A percentile compares a stretch with the other conserved stretches of the same genome.
phyloP scores from a whole-genome alignment of 2,113 vertebrate species.

The Sula dactylatra region DNA sequence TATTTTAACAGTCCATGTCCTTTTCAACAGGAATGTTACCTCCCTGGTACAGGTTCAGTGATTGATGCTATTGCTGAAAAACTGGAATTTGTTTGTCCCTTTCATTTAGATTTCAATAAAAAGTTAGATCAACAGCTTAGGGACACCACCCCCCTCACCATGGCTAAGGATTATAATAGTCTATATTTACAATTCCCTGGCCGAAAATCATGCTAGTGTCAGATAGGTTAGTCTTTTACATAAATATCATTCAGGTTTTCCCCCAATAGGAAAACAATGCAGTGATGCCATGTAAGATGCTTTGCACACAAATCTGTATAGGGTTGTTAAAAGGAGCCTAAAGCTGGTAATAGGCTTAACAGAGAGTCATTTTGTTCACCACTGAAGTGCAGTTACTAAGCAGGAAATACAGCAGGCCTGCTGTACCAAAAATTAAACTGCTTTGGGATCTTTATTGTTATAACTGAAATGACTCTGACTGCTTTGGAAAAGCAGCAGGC shows the following conservation, averaged over 20 bases:
- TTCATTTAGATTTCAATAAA: not conserved
- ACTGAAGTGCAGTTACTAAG: not conserved
- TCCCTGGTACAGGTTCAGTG: not conserved
- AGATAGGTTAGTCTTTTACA: not conserved
- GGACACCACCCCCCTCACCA: fast-evolving
- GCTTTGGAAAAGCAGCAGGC: not conserved
- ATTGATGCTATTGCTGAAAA: not conserved
- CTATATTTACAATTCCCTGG: not conserved
- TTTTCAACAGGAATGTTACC: not conserved
- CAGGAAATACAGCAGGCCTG: not conserved
- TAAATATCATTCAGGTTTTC: not conserved
- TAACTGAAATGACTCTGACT: not conserved
- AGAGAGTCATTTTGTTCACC: not conserved
- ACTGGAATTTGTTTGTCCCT: not conserved
- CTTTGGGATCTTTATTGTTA: not conserved
- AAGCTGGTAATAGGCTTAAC: not conserved
- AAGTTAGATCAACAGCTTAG: not conserved
- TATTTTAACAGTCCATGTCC: not conserved
- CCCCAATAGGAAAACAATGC: fast-evolving
- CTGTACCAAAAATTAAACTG: not conserved
- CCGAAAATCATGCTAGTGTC: not conserved
- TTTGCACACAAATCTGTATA: not conserved
- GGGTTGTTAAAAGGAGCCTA: not conserved
- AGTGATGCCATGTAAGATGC: not conserved
- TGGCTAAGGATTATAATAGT: not conserved